phyloP scores from a whole-genome alignment of 2,888 invertebrate genomes.

The Drosophila barbarae region DNA sequence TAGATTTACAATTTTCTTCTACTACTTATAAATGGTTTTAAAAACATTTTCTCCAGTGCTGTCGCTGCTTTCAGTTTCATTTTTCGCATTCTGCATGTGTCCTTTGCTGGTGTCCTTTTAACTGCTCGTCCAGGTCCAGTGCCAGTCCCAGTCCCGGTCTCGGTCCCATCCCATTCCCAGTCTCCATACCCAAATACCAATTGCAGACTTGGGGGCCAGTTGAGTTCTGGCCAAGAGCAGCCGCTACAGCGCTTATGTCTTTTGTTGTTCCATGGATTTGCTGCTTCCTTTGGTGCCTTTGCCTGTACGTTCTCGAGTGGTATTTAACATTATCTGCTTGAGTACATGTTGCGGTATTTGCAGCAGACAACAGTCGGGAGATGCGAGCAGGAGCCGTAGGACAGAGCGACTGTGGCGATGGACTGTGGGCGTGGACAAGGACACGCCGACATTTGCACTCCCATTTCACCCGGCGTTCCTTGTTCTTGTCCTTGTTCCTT shows the following conservation, averaged over 20 bases:
- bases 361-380: slow-evolving; percentile 66
- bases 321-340: slow-evolving; percentile 77
- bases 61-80: slow-evolving; percentile 61
- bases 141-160: background rate
- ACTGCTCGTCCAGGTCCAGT: slow-evolving; percentile 44
- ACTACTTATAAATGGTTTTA: background rate
- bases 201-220: slow-evolving; percentile 23
- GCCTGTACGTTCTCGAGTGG: slow-evolving; percentile 66
- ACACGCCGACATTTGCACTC: slow-evolving; percentile 59
- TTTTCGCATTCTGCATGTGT: slow-evolving; percentile 57
- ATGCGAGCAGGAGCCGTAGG: slow-evolving; percentile 30
- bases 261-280: slow-evolving; percentile 73
- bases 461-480: slow-evolving; percentile 28
- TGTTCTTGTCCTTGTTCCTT: slow-evolving; percentile 31
- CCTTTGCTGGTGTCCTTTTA: slow-evolving; percentile 70
- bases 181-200: slow-evolving; percentile 10
- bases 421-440: slow-evolving; percentile 53
- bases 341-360: slow-evolving; percentile 77
- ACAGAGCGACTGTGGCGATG: slow-evolving; percentile 23
- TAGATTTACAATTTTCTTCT: background rate
- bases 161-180: background rate
- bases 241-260: slow-evolving; percentile 67
- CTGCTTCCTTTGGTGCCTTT: slow-evolving; percentile 59
- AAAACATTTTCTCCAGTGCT: slow-evolving; percentile 14
- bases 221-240: slow-evolving; percentile 31